Evolutionary conservation across 2,888 invertebrate species (phyloP).

Genomic region (Congeria kusceri): DNA sequence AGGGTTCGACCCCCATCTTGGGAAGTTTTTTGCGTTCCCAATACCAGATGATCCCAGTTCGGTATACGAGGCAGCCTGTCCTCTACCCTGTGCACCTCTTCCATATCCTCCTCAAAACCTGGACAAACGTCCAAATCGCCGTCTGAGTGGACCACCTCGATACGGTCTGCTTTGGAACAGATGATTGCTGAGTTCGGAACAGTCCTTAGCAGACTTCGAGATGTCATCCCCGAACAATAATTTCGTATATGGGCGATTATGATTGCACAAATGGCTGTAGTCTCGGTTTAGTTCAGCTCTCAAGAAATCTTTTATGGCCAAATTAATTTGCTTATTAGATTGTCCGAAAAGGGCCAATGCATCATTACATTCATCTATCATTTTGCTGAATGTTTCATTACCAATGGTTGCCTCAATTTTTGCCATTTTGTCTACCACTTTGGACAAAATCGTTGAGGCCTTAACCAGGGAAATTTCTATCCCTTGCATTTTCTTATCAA

Average conservation of each 20-base stretch:
- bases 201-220: constrained; percentile 45
- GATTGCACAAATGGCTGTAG: constrained; percentile 42
- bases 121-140: neutral
- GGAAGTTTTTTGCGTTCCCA: constrained; percentile 31
- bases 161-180: neutral
- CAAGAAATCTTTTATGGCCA: constrained; percentile 26
- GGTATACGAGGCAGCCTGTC: neutral
- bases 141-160: neutral
- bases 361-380: constrained; percentile 36
- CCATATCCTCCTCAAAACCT: constrained; percentile 16
- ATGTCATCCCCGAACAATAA: constrained; percentile 55
- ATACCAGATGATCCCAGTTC: neutral
- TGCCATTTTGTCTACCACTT: constrained; percentile 43
- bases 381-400: constrained; percentile 12
- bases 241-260: constrained; percentile 26
- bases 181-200: constrained; percentile 33
- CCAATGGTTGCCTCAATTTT: constrained; percentile 9
- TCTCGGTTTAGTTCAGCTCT: constrained; percentile 41
- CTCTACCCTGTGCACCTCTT: neutral
- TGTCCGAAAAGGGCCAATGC: constrained; percentile 43
- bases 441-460: constrained; percentile 42
- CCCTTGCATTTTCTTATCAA: constrained; percentile 40
- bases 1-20: constrained; percentile 1
- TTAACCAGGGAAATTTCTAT: constrained; percentile 42
- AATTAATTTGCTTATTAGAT: constrained; percentile 42